Base-by-base conservation (phyloP, 2,113 vertebrate species). In the Todiramphus saurophagus region DNA sequence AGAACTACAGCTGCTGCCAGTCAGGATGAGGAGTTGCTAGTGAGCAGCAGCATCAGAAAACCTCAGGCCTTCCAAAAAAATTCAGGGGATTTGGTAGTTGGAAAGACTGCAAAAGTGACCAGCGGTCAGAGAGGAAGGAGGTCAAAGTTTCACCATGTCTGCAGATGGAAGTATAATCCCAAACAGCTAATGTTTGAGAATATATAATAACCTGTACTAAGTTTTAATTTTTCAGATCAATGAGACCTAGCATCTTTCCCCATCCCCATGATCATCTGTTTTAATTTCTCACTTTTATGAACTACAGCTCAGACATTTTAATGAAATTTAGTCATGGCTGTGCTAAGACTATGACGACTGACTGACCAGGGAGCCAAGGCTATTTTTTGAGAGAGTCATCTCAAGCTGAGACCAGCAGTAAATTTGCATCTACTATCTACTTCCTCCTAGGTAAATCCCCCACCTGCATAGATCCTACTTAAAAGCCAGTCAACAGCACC, bases 251-350 rank as follows among this genome's bases (percentile, higher is more conserved):
- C 78, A 85, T 79, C 82, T 62, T 80, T 64, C 72, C 35, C 44
- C 43, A 91, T 79, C 21, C 44, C 84, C 53, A 87, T 4, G 9
- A 90, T 94, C 89, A 94, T 94, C 44, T 92, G 77, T 91, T 96
- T 97, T 97, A 85, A 91, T n/a, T 94, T 88, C 48, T 73, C 91
- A 90, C 35, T 96, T 91, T 96, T 94, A 96, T 83, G 88, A 92
- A 93, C 92, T 88, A 73, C 2, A 8, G 67, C 82, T 96, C 79
- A 93, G 67, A 92, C 78, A 70, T 80, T 90, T 96, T 93, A 96
- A 95, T 94, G 72, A 94, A 90, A 93, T 96, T 93, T 93, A 95
- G 90, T 83, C 75, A 90, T 92, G 88, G 63, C 70, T 96, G 48
- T 83, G 63, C 72, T 95, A 55, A 94, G 63, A n/a, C 50, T 88